Percentiles rank a stretch among this genome's conserved stretches.
These are phyloP conservation scores for Siniperca chuatsi DNA, from an alignment of 2,113 vertebrate species.

Conservation along the genomic window DNA sequence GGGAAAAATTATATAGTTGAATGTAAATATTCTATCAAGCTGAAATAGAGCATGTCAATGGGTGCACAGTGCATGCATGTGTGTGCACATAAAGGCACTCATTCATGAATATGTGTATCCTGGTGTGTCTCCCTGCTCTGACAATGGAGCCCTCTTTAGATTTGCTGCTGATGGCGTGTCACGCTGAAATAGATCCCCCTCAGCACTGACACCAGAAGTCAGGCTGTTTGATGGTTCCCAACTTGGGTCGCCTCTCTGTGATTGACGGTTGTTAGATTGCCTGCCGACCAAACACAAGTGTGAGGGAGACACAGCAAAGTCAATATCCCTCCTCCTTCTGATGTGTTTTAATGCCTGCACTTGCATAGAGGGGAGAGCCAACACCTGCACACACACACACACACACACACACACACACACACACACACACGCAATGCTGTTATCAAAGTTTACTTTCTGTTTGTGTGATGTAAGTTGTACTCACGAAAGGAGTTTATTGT, in stretches of 20 bases:
- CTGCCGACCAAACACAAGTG: constrained; percentile 80
- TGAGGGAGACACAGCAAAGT: constrained; percentile 74
- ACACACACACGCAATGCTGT: constrained; percentile 16
- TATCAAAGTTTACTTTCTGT: constrained; percentile 63
- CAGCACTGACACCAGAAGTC: constrained; percentile 81
- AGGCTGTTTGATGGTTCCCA: constrained; percentile 81
- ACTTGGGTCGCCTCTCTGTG: constrained; percentile 78
- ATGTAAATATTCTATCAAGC: constrained; percentile 35
- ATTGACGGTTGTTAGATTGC: constrained; percentile 85
- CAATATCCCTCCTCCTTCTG: constrained; percentile 64
- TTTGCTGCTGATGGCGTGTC: constrained; percentile 81
- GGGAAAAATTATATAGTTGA: constrained; percentile 2
- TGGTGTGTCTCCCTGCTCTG: constrained; percentile 60
- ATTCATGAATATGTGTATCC: constrained; percentile 77
- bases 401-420: constrained; percentile 29
- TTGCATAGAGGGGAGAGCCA: constrained; percentile 66
- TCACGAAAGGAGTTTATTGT: constrained; percentile 7
- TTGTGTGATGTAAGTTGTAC: constrained; percentile 3
- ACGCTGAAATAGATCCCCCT: constrained; percentile 81
- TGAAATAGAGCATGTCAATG: constrained; percentile 18
- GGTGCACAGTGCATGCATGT: constrained; percentile 34
- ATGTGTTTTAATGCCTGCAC: constrained; percentile 73
- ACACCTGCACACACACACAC: constrained; percentile 45
- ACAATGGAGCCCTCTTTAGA: constrained; percentile 78
- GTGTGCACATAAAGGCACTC: constrained; percentile 34